These are phyloP conservation scores for Atractosteus spatula DNA, from an alignment of 2,113 vertebrate species.

Conservation along the genomic window DNA sequence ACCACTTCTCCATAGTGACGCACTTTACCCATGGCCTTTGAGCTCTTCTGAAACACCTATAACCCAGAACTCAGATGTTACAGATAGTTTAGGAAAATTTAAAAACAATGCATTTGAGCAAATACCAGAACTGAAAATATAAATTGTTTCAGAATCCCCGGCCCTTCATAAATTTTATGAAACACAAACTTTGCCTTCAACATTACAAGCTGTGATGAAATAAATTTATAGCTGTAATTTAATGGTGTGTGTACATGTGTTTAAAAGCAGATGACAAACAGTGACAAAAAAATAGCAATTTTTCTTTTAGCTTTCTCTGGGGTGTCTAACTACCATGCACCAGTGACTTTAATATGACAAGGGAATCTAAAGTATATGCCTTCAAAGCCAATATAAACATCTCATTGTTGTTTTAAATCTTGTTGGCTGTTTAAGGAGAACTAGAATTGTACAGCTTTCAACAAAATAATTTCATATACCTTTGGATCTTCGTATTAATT, in stretches of 20 bases:
- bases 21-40: too few relatives aligned
- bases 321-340: constrained; percentile 56
- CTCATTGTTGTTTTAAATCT: constrained; percentile 57
- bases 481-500: constrained; percentile 19
- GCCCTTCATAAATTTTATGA: constrained; percentile 16
- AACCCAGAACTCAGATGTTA: too few relatives aligned
- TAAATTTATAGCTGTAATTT: constrained; percentile 18
- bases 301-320: constrained; percentile 53
- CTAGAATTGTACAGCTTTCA: constrained; percentile 48
- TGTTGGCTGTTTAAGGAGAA: constrained; percentile 57
- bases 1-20: too few relatives aligned
- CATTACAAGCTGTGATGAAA: constrained; percentile 16
- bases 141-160: constrained; percentile 4
- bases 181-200: constrained; percentile 1
- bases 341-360: constrained; percentile 63
- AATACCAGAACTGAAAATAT: not conserved
- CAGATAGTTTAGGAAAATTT: too few relatives aligned
- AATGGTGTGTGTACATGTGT: constrained; percentile 27
- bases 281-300: constrained; percentile 42
- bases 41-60: too few relatives aligned
- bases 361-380: constrained; percentile 55
- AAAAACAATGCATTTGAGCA: not conserved
- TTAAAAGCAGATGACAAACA: constrained; percentile 53
- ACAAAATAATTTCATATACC: constrained; percentile 48
- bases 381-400: constrained; percentile 63